Evolutionary conservation across 2,113 vertebrate species (phyloP), one percentile per base, ranked within the genome.

Genomic region (Corapipo altera): DNA sequence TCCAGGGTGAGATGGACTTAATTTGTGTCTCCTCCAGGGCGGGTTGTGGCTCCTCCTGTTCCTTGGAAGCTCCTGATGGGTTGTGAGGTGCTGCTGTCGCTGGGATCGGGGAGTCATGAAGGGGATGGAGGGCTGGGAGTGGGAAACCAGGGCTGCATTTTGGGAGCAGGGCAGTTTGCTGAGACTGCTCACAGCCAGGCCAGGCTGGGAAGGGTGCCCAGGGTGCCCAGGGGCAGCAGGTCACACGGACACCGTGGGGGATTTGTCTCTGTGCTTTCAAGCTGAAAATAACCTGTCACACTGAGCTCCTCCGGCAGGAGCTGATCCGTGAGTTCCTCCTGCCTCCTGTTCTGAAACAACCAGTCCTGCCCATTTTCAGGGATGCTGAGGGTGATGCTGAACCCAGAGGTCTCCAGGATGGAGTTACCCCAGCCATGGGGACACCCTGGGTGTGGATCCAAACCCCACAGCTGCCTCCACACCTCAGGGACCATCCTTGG

Each of bases 271-370:
- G 51, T 70, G 76, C 51, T 92, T 66, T 83, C 57, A 52, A 75
- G 77, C 77, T 84, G 86, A 80, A 91, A 85, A 65, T 49, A 65
- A 24, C 58, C 72, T 79, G 72, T 58, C 85, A 89, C 61, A 51
- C 26, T 10, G 8, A 83, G 41, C 17, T 91, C 2, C 37, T 80
- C 69, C 22, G 23, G 15, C 26, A 89, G 73, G 73, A 77, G 27
- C 43, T 48, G 62, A 79, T 35, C 57, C 9, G 7, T 35, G 41
- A 33, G 24, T n/a, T 48, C 39, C 54, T 69, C 51, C 61, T 51
- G 5, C 0, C 0, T 21, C 35, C 30, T 26, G 19, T 37, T 69
- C 54, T 8, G 54, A 58, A 77, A 57, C 20, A 59, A 20, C 24
- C 35, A 24, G 39, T 6, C 6, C 10, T 11, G 49, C 33, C 13